Base-by-base conservation (phyloP, 2,888 invertebrate genomes). In the Tortricodes alternella region DNA sequence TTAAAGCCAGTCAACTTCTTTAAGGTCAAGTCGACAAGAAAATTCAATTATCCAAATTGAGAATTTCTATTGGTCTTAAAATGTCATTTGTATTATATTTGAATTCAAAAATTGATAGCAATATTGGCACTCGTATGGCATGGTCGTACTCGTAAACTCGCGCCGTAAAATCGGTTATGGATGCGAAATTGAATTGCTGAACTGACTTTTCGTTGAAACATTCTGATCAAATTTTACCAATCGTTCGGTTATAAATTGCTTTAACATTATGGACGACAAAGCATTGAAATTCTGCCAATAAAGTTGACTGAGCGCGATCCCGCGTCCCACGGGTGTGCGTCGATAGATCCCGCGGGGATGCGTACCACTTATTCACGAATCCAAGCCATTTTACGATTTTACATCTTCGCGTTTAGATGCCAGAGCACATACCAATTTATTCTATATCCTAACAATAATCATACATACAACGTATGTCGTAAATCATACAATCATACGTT, bases 271-370 rank as follows among this genome's bases (percentile, higher is more conserved):
- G 71, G 72, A 71, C 74, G 77, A 80, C 78, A 78, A 80, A 78
- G 76, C 78, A 78, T 80, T 79, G 79, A 80, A 81, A 81, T 81
- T 81, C 74, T 73, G 66, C 76, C 80, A 80, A 81, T 81, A 80
- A 82, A 79, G 71, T 80, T 80, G 80, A 79, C 74, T 76, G 80
- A 79, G 68, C 73, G 73, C 68, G 70, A 76, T 71, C 67, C 67
- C 66, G 69, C 73, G 73, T 78, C 78, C 78, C 77, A 68, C 73
- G 80, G 76, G 80, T 74, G 75, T 76, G 73, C 71, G 72, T 68
- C 77, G 73, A 82, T 78, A 74, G 77, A 73, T 77, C 81, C 77
- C 80, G 57, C 53, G 78, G 75, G 74, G 76, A 81, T 82, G 78
- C 74, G 75, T 78, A 74, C 77, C 77, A 79, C 80, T 82, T 82